Evolutionary conservation across 2,888 invertebrate species (phyloP).

Genomic region (Orchestes rusci): DNA sequence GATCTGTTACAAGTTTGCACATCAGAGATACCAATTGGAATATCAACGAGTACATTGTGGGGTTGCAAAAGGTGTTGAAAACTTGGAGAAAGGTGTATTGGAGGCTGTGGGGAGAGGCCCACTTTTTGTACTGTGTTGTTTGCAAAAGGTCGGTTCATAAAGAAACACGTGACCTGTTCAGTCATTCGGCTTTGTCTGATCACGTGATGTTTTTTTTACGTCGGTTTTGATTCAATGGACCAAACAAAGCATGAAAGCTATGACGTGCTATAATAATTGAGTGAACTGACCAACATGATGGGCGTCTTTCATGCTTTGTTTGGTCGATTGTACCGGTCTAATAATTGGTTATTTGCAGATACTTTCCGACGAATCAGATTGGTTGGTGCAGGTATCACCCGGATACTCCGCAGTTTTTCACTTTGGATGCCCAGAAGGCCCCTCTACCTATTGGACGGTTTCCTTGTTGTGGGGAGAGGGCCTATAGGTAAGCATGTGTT

Average conservation of each 20-base stretch:
- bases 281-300: too few relatives aligned
- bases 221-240: not conserved
- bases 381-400: constrained; percentile 78
- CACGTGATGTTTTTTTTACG: not conserved
- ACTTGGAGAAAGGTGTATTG: constrained; percentile 88
- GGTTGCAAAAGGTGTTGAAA: constrained; percentile 69
- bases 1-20: constrained; percentile 65
- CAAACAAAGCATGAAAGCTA: too few relatives aligned
- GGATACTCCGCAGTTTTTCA: constrained; percentile 68
- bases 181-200: not conserved
- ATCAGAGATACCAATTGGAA: constrained; percentile 71
- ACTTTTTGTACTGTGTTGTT: constrained; percentile 73
- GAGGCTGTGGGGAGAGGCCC: constrained; percentile 88
- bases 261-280: too few relatives aligned
- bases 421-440: constrained; percentile 56
- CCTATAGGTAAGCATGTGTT: constrained; percentile 50
- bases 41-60: constrained; percentile 69
- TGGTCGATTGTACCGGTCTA: too few relatives aligned
- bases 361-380: constrained; percentile 70
- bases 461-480: constrained; percentile 83
- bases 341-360: too few relatives aligned
- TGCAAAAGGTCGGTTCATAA: constrained; percentile 58
- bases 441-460: constrained; percentile 63
- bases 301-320: too few relatives aligned
- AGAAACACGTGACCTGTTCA: too few relatives aligned